Percentiles rank a stretch among this genome's conserved stretches.
Evolutionary conservation across 1,140 invertebrate species (phyloP).

Genomic region (Agrilus planipennis): DNA sequence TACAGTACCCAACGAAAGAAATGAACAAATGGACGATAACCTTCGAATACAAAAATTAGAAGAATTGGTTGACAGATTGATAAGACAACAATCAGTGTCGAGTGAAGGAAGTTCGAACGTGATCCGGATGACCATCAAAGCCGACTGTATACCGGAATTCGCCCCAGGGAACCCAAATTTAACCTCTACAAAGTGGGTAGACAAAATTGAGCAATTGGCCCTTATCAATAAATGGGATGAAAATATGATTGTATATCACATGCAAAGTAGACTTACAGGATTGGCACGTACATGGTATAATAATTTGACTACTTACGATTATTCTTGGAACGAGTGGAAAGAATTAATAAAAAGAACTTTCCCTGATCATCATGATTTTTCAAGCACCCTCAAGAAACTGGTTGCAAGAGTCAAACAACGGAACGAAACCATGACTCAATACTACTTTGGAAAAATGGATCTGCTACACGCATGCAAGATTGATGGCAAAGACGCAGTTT

Average conservation of each 20-base stretch:
- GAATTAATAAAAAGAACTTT: conserved; percentile 5
- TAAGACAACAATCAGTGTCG: too few relatives aligned
- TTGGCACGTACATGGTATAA: conserved; percentile 11
- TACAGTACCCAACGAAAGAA: too few relatives aligned
- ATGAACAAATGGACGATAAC: too few relatives aligned
- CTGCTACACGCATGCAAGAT: conserved; percentile 6
- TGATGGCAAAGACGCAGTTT: conserved; percentile 9
- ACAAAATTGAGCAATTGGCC: conserved; percentile 12
- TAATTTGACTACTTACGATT: conserved; percentile 7
- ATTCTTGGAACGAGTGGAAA: conserved; percentile 10
- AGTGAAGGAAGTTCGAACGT: too few relatives aligned
- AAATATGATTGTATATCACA: conserved; percentile 8
- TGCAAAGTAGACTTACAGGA: conserved; percentile 8
- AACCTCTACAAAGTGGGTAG: conserved; percentile 6
- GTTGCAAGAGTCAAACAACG: background rate
- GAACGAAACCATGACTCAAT: conserved; percentile 6
- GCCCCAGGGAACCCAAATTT: conserved; percentile 1
- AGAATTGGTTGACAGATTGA: too few relatives aligned
- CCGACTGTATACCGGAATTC: conserved; percentile 10
- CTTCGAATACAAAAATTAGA: too few relatives aligned
- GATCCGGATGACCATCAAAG: too few relatives aligned
- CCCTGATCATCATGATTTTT: conserved; percentile 11
- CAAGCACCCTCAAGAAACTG: conserved; percentile 9
- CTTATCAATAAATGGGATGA: conserved; percentile 11
- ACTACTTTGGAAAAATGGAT: conserved; percentile 10